Conservation (phyloP, 2,888 invertebrate species). For the Rutpela maculata region DNA sequence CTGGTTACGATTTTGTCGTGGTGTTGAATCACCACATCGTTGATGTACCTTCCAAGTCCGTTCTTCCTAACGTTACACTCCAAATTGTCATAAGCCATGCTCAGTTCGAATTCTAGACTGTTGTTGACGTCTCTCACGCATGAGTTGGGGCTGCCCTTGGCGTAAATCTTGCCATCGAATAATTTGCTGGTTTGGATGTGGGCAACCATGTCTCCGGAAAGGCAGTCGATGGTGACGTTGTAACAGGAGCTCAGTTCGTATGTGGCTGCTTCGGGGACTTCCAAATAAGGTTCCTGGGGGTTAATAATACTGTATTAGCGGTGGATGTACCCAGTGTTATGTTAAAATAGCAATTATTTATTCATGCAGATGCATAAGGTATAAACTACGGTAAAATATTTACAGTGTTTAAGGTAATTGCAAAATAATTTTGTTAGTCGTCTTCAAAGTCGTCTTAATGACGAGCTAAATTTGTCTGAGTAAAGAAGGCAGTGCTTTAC, state of each 20-base stretch:
- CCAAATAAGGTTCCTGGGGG: constrained; percentile 87
- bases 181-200: constrained; percentile 93
- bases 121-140: constrained; percentile 93
- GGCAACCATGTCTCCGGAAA: constrained; percentile 94
- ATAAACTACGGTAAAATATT: no score
- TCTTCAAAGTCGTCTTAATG: no score
- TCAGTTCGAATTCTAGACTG: constrained; percentile 92
- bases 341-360: background rate
- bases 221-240: constrained; percentile 95
- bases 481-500: no score
- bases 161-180: constrained; percentile 96
- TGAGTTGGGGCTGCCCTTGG: constrained; percentile 94
- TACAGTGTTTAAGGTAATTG: no score
- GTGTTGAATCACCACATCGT: constrained; percentile 96
- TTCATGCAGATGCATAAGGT: background rate
- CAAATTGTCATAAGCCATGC: constrained; percentile 93
- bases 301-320: background rate
- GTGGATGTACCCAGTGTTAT: background rate
- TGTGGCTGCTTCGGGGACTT: constrained; percentile 93
- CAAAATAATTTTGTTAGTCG: no score
- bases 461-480: no score
- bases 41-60: constrained; percentile 85
- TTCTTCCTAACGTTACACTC: constrained; percentile 95
- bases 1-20: constrained; percentile 97
- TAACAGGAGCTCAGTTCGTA: constrained; percentile 95